A percentile compares a stretch with the other conserved stretches of the same genome.
phyloP scores from a whole-genome alignment of 2,113 vertebrate genomes.

The Ceyx margarethae region DNA sequence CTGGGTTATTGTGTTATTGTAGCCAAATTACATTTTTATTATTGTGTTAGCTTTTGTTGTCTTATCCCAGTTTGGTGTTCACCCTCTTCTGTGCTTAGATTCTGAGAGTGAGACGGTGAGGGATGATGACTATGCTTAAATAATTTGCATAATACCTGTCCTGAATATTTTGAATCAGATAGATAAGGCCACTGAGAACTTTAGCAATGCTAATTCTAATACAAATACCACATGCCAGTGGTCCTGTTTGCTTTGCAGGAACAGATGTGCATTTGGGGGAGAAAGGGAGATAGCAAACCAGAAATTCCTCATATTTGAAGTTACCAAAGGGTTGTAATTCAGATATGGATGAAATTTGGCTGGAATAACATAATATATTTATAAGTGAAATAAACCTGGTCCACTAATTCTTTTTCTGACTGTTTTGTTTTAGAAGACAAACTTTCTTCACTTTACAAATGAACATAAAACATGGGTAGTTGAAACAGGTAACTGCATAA shows the following conservation, averaged over 20 bases:
- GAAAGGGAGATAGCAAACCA: not conserved
- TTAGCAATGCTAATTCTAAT: not conserved
- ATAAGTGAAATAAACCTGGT: conserved; percentile 11
- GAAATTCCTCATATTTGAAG: not conserved
- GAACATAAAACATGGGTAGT: not conserved
- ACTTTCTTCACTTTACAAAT: not conserved
- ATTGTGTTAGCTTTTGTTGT: not conserved
- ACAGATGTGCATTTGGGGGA: not conserved
- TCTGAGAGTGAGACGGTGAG: not conserved
- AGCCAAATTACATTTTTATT: not conserved
- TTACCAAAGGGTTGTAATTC: not conserved
- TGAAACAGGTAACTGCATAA: not conserved
- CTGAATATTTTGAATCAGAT: not conserved
- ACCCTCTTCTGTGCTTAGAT: not conserved
- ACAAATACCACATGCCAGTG: not conserved
- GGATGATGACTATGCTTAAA: not conserved
- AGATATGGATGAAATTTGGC: conserved; percentile 46
- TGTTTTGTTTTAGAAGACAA: conserved; percentile 29
- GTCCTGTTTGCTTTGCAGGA: not conserved
- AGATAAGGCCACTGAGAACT: not conserved
- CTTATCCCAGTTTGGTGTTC: not conserved
- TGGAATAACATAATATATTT: not conserved
- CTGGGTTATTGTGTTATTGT: not conserved
- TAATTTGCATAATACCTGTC: not conserved
- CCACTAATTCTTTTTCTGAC: not conserved